Conservation (phyloP, 2,797 vertebrate genomes). For the Odontamblyopus lacepedii region DNA sequence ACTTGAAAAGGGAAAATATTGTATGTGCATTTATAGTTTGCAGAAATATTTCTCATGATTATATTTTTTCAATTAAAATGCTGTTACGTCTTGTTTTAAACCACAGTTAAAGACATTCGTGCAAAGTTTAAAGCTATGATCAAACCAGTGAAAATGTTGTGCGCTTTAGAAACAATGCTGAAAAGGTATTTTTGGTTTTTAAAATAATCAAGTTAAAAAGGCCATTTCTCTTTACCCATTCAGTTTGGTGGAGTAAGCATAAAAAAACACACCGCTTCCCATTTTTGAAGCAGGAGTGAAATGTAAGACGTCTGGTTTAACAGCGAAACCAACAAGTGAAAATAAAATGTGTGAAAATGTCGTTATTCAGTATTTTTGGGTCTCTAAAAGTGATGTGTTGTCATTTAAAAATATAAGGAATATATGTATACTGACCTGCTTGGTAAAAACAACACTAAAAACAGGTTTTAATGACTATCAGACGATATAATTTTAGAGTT, state of each 20-base stretch:
- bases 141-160: not conserved
- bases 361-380: not conserved
- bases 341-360: not conserved
- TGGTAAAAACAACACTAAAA: not conserved
- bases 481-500: not conserved
- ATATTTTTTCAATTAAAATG: not conserved
- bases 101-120: not conserved
- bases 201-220: not conserved
- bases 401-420: not conserved
- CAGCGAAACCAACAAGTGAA: not conserved
- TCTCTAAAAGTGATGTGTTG: not conserved
- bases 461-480: not conserved
- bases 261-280: not conserved
- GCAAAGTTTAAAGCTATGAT: not conserved
- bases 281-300: not conserved
- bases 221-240: not conserved
- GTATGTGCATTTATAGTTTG: not conserved
- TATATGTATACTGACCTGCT: not conserved
- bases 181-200: not conserved
- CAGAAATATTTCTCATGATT: not conserved
- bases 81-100: not conserved
- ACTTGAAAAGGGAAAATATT: not conserved
- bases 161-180: not conserved
- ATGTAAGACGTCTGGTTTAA: not conserved
- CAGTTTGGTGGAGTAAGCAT: too few relatives aligned